These are phyloP conservation scores for Drosophila limbata DNA, from an alignment of 2,888 invertebrate genomes.

Conservation along the genomic window DNA sequence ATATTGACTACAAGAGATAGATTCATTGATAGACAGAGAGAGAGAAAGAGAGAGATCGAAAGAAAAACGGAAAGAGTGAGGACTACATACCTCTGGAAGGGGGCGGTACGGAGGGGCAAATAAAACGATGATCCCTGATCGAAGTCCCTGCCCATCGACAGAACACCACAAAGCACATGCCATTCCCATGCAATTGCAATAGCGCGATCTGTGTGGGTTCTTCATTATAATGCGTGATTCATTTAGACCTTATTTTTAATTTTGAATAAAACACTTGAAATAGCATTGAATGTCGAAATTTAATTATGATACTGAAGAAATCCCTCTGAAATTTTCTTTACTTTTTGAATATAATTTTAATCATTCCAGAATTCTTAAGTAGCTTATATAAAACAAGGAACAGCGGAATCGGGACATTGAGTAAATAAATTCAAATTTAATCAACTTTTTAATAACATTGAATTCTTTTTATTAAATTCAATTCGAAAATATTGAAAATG, in stretches of 20 bases:
- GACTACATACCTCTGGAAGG: slow-evolving; percentile 50
- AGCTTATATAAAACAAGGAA: no score
- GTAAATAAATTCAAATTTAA: no score
- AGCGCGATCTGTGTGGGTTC: slow-evolving; percentile 47
- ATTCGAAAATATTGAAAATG: neutral
- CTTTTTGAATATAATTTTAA: no score
- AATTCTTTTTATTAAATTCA: no score
- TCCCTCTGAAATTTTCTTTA: neutral
- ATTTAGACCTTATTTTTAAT: neutral
- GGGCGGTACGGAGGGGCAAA: neutral
- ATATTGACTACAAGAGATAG: slow-evolving; percentile 39
- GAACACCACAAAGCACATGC: slow-evolving; percentile 53
- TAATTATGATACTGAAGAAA: neutral
- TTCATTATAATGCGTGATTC: neutral
- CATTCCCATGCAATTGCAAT: slow-evolving; percentile 53
- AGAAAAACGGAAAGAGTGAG: slow-evolving; percentile 28
- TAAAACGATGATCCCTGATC: slow-evolving; percentile 15
- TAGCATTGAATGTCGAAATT: neutral
- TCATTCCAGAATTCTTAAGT: neutral
- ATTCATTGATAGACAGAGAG: slow-evolving; percentile 7
- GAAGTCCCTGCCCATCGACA: slow-evolving; percentile 18
- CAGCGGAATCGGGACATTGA: no score
- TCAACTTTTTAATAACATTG: no score
- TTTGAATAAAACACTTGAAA: neutral
- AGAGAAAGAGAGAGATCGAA: slow-evolving; percentile 21